phyloP scores from a whole-genome alignment of 2,113 vertebrate species.

The Zingel zingel region DNA sequence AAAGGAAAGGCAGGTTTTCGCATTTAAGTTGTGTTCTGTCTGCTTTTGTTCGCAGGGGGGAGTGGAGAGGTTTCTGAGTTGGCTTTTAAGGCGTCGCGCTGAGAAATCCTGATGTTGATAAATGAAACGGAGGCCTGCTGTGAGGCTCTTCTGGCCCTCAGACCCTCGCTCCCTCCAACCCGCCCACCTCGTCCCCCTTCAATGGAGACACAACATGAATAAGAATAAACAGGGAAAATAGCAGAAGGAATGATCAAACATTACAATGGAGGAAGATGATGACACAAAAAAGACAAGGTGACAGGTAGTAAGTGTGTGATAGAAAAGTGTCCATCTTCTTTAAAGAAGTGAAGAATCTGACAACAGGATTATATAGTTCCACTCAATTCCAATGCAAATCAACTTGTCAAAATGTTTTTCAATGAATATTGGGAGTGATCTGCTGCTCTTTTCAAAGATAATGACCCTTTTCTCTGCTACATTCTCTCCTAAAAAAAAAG shows the following conservation, averaged over 20 bases:
- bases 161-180: neutral
- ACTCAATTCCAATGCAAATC: constrained; percentile 21
- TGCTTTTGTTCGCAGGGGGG: constrained; percentile 55
- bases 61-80: constrained; percentile 49
- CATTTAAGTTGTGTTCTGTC: constrained; percentile 48
- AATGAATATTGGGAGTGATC: constrained; percentile 26
- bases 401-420: constrained; percentile 1
- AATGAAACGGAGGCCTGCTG: constrained; percentile 72
- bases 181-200: constrained; percentile 40
- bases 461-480: constrained; percentile 5
- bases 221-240: constrained; percentile 46
- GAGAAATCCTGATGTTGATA: constrained; percentile 69
- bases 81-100: constrained; percentile 68
- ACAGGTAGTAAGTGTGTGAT: constrained; percentile 8
- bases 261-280: constrained; percentile 22
- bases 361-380: neutral
- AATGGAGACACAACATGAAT: constrained; percentile 65
- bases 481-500: constrained; percentile 25
- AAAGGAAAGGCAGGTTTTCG: constrained; percentile 48
- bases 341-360: neutral
- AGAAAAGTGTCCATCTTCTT: neutral
- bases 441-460: constrained; percentile 12
- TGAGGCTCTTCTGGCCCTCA: constrained; percentile 57
- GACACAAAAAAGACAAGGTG: constrained; percentile 24
- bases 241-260: constrained; percentile 50